Percentiles rank a stretch among this genome's conserved stretches.
These are phyloP conservation scores for Drosophila suboccidentalis DNA, from an alignment of 2,888 invertebrate genomes.

Conservation along the genomic window DNA sequence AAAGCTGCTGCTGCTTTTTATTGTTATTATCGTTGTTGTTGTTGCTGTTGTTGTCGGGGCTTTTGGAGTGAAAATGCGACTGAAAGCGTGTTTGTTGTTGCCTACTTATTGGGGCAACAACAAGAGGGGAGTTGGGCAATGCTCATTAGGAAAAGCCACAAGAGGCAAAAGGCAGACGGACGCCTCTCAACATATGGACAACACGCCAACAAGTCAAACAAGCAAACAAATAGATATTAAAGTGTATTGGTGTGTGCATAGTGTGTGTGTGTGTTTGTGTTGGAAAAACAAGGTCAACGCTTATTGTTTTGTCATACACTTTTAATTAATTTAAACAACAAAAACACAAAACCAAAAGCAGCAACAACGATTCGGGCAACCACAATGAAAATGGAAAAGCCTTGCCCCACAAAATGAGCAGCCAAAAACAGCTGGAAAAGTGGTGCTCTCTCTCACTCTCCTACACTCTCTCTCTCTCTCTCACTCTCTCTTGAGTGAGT, in stretches of 20 bases:
- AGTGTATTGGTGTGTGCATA: constrained; percentile 11
- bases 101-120: constrained; percentile 54
- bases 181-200: constrained; percentile 43
- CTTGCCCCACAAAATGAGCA: constrained; percentile 55
- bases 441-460: constrained; percentile 2
- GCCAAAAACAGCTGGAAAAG: constrained; percentile 20
- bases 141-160: constrained; percentile 45
- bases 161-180: constrained; percentile 13
- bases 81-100: constrained; percentile 35
- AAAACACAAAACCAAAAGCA: constrained; percentile 23
- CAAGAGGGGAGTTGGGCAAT: constrained; percentile 3
- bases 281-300: constrained; percentile 79
- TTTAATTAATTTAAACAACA: constrained; percentile 80
- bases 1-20: constrained; percentile 4
- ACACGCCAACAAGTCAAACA: constrained; percentile 36
- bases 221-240: constrained; percentile 8
- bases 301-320: constrained; percentile 77
- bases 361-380: constrained; percentile 14
- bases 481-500: constrained; percentile 24
- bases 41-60: constrained; percentile 13
- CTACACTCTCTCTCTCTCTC: background rate
- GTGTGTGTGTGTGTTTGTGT: constrained; percentile 6
- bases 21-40: constrained; percentile 19
- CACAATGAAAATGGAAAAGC: constrained; percentile 46
- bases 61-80: constrained; percentile 13